phyloP scores from a whole-genome alignment of 2,888 invertebrate species.

The Leucoptera coffeella region DNA sequence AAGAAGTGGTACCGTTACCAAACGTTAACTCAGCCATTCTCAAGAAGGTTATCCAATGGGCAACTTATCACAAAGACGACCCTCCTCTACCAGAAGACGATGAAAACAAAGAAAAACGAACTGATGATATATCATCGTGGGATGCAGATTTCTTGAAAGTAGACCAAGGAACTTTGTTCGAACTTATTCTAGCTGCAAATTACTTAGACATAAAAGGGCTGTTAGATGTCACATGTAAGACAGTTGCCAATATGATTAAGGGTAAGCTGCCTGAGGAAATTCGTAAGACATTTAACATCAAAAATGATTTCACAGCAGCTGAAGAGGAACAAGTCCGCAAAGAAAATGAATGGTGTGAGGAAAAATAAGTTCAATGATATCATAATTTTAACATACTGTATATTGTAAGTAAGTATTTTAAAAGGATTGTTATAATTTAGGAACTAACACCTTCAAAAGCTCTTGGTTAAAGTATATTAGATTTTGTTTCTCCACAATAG shows the following conservation, averaged over 20 bases:
- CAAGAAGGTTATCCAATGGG: constrained; percentile 91
- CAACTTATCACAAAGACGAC: constrained; percentile 91
- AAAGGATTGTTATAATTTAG: too few species aligned
- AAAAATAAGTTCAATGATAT: too few species aligned
- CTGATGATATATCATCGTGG: constrained; percentile 98
- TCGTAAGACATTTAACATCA: constrained; percentile 93
- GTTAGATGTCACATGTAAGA: constrained; percentile 96
- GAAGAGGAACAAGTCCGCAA: constrained; percentile 98
- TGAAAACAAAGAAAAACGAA: constrained; percentile 96
- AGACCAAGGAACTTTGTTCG: constrained; percentile 94
- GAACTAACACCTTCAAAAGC: too few species aligned
- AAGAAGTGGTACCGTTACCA: constrained; percentile 91
- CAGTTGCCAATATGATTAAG: constrained; percentile 97
- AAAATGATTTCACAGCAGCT: constrained; percentile 91
- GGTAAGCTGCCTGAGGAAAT: constrained; percentile 98
- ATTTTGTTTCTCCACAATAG: too few species aligned
- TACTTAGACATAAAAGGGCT: constrained; percentile 94
- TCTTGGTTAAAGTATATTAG: too few species aligned
- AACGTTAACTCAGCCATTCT: constrained; percentile 97
- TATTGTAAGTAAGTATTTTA: too few species aligned
- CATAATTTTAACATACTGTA: too few species aligned
- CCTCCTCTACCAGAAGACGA: constrained; percentile 95
- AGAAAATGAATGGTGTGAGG: constrained; percentile 93
- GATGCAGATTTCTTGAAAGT: constrained; percentile 99
- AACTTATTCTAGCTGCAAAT: constrained; percentile 94